A percentile compares a stretch with the other conserved stretches of the same genome.
Conservation (phyloP, 2,113 vertebrate genomes). For the Castor canadensis region DNA sequence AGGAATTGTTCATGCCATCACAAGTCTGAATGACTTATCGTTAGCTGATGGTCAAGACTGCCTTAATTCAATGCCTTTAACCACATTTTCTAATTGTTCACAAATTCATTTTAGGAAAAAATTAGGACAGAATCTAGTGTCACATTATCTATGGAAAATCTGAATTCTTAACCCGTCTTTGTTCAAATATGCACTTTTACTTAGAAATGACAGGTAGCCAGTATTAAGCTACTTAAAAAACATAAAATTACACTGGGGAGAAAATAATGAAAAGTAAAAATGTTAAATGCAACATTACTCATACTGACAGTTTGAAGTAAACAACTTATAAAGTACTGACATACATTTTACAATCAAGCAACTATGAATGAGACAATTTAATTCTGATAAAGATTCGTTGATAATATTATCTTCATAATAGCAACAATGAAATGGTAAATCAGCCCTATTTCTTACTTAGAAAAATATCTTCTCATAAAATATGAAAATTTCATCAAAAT, state of each 20-base stretch:
- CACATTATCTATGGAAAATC: background rate
- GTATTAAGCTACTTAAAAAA: background rate
- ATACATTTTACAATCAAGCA: slow-evolving; percentile 20
- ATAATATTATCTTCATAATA: slow-evolving; percentile 26
- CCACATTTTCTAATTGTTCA: slow-evolving; percentile 20
- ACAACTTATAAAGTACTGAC: background rate
- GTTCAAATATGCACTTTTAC: slow-evolving; percentile 16
- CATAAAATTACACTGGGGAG: background rate
- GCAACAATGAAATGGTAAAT: slow-evolving; percentile 4
- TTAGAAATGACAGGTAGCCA: background rate
- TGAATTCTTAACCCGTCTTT: background rate
- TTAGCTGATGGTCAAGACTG: background rate
- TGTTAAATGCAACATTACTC: background rate
- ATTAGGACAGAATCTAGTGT: background rate
- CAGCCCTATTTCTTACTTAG: background rate
- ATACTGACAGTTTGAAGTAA: background rate
- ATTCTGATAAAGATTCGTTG: background rate
- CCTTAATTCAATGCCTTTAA: background rate
- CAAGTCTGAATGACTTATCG: background rate
- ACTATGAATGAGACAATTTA: background rate
- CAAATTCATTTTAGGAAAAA: slow-evolving; percentile 22
- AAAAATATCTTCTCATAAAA: background rate
- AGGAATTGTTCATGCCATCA: slow-evolving; percentile 29
- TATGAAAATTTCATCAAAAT: background rate
- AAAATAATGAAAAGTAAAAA: slow-evolving; percentile 39